Percentiles rank a stretch among this genome's conserved stretches.
phyloP scores from a whole-genome alignment of 2,113 vertebrate genomes.

The Ageneiosus marmoratus region DNA sequence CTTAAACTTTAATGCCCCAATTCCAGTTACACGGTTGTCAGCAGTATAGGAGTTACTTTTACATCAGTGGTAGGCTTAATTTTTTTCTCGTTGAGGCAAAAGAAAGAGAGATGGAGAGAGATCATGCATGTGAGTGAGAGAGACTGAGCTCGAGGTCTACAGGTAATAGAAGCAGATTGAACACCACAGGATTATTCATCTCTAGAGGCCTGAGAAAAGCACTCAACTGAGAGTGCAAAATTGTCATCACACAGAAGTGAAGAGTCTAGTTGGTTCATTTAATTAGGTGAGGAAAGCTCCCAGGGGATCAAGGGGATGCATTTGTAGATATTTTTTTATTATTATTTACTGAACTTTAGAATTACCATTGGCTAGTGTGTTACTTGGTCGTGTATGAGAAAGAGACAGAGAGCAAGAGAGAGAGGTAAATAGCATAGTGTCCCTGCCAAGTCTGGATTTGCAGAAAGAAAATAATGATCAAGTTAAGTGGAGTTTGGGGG shows the following conservation, averaged over 20 bases:
- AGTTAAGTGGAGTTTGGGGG: not conserved
- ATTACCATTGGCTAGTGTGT: constrained; percentile 19
- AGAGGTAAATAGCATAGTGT: not conserved
- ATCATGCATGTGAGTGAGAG: not conserved
- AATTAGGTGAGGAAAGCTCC: constrained; percentile 21
- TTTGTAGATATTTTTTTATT: constrained; percentile 26
- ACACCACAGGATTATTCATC: constrained; percentile 11
- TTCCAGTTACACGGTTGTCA: constrained; percentile 21
- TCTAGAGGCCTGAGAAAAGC: constrained; percentile 32
- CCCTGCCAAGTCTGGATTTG: not conserved
- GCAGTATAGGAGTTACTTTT: constrained; percentile 3
- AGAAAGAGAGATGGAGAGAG: not conserved
- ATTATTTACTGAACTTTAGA: constrained; percentile 30
- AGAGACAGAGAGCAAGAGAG: not conserved
- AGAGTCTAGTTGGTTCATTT: not conserved
- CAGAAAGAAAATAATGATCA: not conserved
- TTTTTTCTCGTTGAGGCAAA: not conserved
- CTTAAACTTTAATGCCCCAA: constrained; percentile 37
- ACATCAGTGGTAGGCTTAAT: not conserved
- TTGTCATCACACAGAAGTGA: constrained; percentile 16
- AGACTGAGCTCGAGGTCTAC: not conserved
- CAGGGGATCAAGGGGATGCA: constrained; percentile 23
- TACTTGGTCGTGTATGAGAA: constrained; percentile 9
- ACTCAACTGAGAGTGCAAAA: constrained; percentile 5
- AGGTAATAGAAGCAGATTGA: constrained; percentile 4